Evolutionary conservation across 1,140 invertebrate species (phyloP).

Genomic region (Yoshiicerus persimilis): DNA sequence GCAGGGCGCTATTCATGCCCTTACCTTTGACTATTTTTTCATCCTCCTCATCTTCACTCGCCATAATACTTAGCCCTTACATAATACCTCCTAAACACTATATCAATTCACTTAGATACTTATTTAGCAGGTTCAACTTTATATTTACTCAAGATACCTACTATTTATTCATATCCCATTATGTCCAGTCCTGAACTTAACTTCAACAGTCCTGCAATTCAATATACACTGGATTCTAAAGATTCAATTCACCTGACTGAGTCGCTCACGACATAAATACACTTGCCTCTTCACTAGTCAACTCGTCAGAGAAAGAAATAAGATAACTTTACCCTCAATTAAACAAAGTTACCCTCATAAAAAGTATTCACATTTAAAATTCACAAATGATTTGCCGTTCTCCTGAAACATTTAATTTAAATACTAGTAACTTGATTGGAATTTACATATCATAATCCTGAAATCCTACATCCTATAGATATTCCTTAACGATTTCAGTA

Average conservation of each 20-base stretch:
- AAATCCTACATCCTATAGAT: too few relatives aligned
- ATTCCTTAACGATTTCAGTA: too few relatives aligned
- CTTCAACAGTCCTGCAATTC: background rate
- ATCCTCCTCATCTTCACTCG: conserved; percentile 7
- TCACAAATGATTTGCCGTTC: background rate
- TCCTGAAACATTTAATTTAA: too few relatives aligned
- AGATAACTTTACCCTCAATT: background rate
- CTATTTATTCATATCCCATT: background rate
- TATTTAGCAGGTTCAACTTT: background rate
- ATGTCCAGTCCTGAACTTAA: background rate
- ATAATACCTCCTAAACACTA: background rate
- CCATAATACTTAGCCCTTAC: too few relatives aligned
- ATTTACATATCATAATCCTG: too few relatives aligned
- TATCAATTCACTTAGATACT: background rate
- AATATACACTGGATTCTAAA: background rate
- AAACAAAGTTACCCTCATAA: background rate
- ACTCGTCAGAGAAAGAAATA: background rate
- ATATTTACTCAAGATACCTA: background rate
- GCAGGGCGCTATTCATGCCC: conserved; percentile 35
- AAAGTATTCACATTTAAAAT: background rate
- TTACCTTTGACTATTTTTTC: conserved; percentile 31
- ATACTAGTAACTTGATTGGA: too few relatives aligned
- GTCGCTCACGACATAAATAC: background rate
- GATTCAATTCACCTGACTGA: background rate
- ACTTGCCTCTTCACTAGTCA: background rate